phyloP scores from a whole-genome alignment of 1,140 invertebrate species.

The Temnothorax curvispinosus region DNA sequence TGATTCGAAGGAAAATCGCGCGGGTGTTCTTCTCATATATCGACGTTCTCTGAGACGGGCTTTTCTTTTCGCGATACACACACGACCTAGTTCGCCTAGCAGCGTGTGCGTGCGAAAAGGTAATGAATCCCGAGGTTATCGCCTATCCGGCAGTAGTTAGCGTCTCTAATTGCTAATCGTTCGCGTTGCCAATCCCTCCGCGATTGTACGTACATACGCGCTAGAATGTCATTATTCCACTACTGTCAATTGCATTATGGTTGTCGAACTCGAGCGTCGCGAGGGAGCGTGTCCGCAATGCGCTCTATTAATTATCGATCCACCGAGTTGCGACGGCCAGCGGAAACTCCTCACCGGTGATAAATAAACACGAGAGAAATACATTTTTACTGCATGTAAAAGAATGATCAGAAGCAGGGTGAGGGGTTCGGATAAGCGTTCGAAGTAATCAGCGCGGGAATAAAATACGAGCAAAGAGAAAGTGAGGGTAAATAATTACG shows the following conservation, averaged over 20 bases:
- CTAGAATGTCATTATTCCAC: not conserved
- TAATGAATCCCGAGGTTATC: constrained; percentile 45
- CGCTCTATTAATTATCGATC: constrained; percentile 2
- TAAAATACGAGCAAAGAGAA: not conserved
- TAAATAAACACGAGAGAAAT: not conserved
- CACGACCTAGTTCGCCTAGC: constrained; percentile 14
- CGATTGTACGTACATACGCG: not conserved
- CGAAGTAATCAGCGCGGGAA: not conserved
- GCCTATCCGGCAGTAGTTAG: constrained; percentile 12
- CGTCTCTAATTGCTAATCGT: constrained; percentile 41
- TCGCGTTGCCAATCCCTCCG: constrained; percentile 26
- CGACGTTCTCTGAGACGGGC: constrained; percentile 1
- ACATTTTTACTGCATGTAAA: not conserved
- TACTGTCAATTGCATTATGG: not conserved
- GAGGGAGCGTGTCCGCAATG: not conserved
- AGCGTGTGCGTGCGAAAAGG: constrained; percentile 10
- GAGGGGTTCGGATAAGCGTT: not conserved
- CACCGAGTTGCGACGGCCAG: not conserved
- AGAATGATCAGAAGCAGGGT: not conserved
- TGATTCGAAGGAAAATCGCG: not conserved
- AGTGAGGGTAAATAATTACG: not conserved
- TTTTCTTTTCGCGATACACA: constrained; percentile 28
- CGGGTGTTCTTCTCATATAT: not conserved
- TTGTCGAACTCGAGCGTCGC: not conserved
- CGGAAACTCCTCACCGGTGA: not conserved